Conservation (phyloP, 2,113 vertebrate species). For the Rhineura floridana region DNA sequence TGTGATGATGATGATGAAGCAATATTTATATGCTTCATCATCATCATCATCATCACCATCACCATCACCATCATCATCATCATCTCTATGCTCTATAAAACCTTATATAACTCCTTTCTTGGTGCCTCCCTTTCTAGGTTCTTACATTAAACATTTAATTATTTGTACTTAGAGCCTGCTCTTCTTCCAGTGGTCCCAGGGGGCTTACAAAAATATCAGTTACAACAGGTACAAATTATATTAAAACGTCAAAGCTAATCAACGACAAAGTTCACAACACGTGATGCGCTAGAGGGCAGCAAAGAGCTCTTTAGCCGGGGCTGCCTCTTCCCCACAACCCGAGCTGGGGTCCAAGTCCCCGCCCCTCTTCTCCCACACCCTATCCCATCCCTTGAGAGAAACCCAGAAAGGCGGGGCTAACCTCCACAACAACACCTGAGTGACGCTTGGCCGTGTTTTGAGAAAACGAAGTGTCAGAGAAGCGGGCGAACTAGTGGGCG, state of each 20-base stretch:
- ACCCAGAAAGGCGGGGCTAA: background rate
- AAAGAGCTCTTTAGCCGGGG: background rate
- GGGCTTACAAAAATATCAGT: background rate
- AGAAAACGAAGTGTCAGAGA: background rate
- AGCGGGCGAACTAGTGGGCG: background rate
- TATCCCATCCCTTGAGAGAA: background rate
- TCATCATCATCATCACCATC: too few species aligned
- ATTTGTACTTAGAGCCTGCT: background rate
- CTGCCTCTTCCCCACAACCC: background rate
- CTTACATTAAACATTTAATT: too few species aligned
- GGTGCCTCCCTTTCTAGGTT: too few species aligned
- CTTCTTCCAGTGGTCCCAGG: background rate
- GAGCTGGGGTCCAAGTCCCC: background rate
- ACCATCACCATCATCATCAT: too few species aligned
- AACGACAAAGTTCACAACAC: too few species aligned
- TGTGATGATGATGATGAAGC: too few species aligned
- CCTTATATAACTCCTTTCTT: background rate
- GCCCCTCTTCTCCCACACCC: background rate
- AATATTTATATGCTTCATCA: too few species aligned
- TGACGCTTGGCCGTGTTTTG: background rate
- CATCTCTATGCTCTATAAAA: too few species aligned
- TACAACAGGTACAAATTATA: background rate
- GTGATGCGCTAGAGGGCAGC: background rate
- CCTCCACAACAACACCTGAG: background rate
- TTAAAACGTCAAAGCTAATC: too few species aligned